Base-by-base conservation (phyloP, 2,888 invertebrate genomes). In the Apodemia hepburni region DNA sequence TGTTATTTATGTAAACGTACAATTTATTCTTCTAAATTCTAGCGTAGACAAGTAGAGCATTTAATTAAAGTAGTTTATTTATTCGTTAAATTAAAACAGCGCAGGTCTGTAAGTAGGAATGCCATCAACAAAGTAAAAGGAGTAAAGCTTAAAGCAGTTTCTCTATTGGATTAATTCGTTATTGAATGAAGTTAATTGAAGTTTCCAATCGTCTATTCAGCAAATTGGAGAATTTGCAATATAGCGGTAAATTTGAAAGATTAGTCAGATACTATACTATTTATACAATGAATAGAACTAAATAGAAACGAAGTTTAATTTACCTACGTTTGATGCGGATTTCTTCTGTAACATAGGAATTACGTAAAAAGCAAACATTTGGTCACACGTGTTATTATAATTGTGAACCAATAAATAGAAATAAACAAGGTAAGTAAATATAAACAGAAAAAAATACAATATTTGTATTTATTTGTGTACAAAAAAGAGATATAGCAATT, bases 131-230 rank as follows among this genome's bases (percentile, higher is more conserved):
- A 15, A 54, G 54, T 54, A 54, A 54, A 54, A 54, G 54, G 54
- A 54, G 22, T 42, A 42, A 15, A 27, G 22, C 54, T 54, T 42
- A 27, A 27, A 54, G 54, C 54, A 54, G 27, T 54, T 54, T 27
- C 54, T 54, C 15, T 54, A 27, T 54, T 27, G 54, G 54, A 12
- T 54, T 54, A 54, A 54, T 54, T 27, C 12, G 27, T 27, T 54
- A 18, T 54, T 54, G 54, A 54, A 54, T 54, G 54, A 54, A 54
- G 54, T 22, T 54, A 54, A 54, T 54, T 54, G 54, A 54, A 42
- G 27, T 22, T 18, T 54, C 12, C 22, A 18, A 27, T 54, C 27
- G 22, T 27, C 27, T 22, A 54, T 54, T 54, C 54, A 54, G 54
- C 54, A 12, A 54, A 54, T 22, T 27, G 54, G 54, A 11, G 54